Evolutionary conservation across 2,888 invertebrate genomes (phyloP), one percentile per base, ranked within the genome.

Genomic region (Drosophila siamana): DNA sequence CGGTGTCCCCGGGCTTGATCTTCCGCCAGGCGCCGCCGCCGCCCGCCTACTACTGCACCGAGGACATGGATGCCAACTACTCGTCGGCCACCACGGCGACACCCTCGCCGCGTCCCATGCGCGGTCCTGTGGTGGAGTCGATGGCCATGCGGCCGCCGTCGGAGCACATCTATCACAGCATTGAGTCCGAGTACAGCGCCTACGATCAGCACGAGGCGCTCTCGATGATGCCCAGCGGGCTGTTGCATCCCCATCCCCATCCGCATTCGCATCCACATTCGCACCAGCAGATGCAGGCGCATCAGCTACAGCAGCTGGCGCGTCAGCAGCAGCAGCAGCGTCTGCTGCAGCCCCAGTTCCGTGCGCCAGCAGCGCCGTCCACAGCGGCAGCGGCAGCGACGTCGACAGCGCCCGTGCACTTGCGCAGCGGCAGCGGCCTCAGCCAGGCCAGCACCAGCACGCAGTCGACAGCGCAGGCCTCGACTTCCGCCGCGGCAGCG

Each of bases 121-220:
- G 90, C 19, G 19, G 19, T 72, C 86, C 84, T 0, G 78, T 91
- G 86, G 89, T 90, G 1, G 91, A 91, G 48, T 87, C 87, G 11
- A 87, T 92, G 69, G 95, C 94, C 43, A 94, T 95, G 74, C 93
- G 96, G 88, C 97, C 97, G 52, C 95, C 96, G 74, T 96, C 96
- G 80, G 97, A 97, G 92, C 97, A 97, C 92, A 97, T 97, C 90
- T 97, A 97, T 91, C 97, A 97, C 60, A 97, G 96, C 90, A 97
- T 97, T 92, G 97, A 97, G 92, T 97, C 97, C 67, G 97, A 97
- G 92, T 97, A 97, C 90, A 96, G 96, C 86, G 88, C 96, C 63
- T 93, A 97, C 86, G 97, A 97, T 92, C 91, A 91, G 60, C 94
- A 96, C 80, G 95, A 95, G 68, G 93, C 93, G 15, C 75, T 92